These are phyloP conservation scores for Nasonia oneida DNA, from an alignment of 2,888 invertebrate genomes.

Conservation along the genomic window DNA sequence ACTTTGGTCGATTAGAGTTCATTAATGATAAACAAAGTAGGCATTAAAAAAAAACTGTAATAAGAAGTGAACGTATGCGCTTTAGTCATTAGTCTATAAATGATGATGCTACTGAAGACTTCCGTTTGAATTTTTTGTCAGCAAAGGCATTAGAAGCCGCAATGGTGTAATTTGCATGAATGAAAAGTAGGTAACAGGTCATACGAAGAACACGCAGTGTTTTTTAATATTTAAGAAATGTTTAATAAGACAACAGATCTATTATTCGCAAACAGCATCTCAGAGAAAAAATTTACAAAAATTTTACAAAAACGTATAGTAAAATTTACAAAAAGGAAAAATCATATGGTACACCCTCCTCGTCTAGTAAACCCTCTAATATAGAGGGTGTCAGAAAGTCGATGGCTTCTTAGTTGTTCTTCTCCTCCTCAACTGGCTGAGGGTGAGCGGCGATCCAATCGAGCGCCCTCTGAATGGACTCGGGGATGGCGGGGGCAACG, in stretches of 20 bases:
- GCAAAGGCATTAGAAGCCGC: not conserved
- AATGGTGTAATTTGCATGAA: too few relatives aligned
- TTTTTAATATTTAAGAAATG: slow-evolving; percentile 26
- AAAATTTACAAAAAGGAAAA: slow-evolving; percentile 11
- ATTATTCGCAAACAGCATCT: slow-evolving; percentile 11
- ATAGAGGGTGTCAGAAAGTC: slow-evolving; percentile 22
- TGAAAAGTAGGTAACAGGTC: not conserved
- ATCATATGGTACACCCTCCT: not conserved
- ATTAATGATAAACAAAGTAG: not conserved
- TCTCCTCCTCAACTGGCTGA: slow-evolving; percentile 5
- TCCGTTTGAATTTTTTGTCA: not conserved
- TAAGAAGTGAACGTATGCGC: not conserved
- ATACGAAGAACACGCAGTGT: not conserved
- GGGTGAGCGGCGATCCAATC: slow-evolving; percentile 73
- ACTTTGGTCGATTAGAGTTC: slow-evolving; percentile 22
- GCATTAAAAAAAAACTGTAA: not conserved
- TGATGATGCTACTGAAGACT: not conserved
- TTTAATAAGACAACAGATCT: slow-evolving; percentile 44
- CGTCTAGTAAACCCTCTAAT: slow-evolving; percentile 19
- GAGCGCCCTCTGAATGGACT: slow-evolving; percentile 75
- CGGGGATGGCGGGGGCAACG: slow-evolving; percentile 75
- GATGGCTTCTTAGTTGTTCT: not conserved
- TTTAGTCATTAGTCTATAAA: not conserved
- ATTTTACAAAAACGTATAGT: not conserved
- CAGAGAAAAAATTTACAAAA: not conserved